Evolutionary conservation across 2,888 invertebrate genomes (phyloP).

Genomic region (Ischnus inquisitorius): DNA sequence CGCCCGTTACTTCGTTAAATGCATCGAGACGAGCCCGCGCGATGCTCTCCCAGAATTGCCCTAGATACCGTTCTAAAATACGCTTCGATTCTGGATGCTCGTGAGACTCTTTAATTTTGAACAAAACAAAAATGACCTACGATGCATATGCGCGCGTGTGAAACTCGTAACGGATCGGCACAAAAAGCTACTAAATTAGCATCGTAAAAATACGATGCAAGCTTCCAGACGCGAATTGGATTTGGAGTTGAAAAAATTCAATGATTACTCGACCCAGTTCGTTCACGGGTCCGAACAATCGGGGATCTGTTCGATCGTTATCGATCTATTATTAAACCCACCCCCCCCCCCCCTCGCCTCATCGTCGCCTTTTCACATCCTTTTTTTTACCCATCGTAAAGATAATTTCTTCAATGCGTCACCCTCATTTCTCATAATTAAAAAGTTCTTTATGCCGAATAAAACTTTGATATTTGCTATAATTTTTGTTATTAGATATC

Average conservation of each 20-base stretch:
- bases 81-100: not conserved
- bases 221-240: not conserved
- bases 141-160: not conserved
- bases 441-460: slow-evolving; percentile 6
- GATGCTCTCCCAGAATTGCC: not conserved
- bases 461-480: slow-evolving; percentile 2
- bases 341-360: not conserved
- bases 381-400: too few relatives aligned
- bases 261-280: not conserved
- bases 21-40: slow-evolving; percentile 42
- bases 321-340: not conserved
- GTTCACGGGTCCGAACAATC: not conserved
- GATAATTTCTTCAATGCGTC: not conserved
- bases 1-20: slow-evolving; percentile 46
- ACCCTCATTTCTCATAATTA: slow-evolving; percentile 22
- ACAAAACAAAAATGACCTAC: not conserved
- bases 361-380: too few relatives aligned
- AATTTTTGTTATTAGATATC: not conserved
- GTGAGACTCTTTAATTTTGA: not conserved
- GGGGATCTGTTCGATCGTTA: not conserved
- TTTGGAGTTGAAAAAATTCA: not conserved
- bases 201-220: not conserved
- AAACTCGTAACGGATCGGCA: not conserved
- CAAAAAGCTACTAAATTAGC: not conserved
- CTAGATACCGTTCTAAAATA: not conserved